Evolutionary conservation across 2,888 invertebrate genomes (phyloP), one percentile per base, ranked within the genome.

Genomic region (Sarcophaga rosellei): DNA sequence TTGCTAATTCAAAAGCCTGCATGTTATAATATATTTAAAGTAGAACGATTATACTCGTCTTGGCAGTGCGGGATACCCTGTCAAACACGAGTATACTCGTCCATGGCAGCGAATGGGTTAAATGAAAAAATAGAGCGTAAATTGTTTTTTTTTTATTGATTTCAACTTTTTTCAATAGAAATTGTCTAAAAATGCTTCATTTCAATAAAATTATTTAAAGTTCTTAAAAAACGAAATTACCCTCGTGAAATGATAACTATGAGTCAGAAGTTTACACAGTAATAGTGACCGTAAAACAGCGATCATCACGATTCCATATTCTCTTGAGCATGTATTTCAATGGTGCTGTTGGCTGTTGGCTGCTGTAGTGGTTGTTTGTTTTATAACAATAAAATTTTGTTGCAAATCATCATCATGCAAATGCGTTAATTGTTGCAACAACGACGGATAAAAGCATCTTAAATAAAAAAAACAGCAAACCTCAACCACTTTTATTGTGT

Each of bases 371-470:
- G 20, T 20, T 35, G 59, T 66, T 69, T 59, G 23, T 47, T 20
- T 44, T 61, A 65, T 74, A 74, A 62, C 68, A 74, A 69, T 69
- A 76, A 70, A 21, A 59, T 8, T 35, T 35, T n/a, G 76, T 82
- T 82, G 72, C 65, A 72, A 76, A 82, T 72, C 66, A 82, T 72
- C 66, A 82, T 72, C 81, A 82, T 82, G 76, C 76, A 82, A 82
- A 82, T 82, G 76, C 81, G 76, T 82, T 82, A 82, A 82, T 70
- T 76, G 63, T 82, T 86, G 70, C 86, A 70, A 61, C 70, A 84
- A 68, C 70, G 53, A 68, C 70, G 53, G 61, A 68, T 80, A 70
- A 77, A 70, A 44, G 10, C 3, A 74, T 72, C 59, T 72, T 72
- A 15, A 69, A 79, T 47, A 66, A 66, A 66, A 53, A 47, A 66